A percentile compares a stretch with the other conserved stretches of the same genome.
phyloP scores from a whole-genome alignment of 2,113 vertebrate genomes.

The Burhinus bistriatus region DNA sequence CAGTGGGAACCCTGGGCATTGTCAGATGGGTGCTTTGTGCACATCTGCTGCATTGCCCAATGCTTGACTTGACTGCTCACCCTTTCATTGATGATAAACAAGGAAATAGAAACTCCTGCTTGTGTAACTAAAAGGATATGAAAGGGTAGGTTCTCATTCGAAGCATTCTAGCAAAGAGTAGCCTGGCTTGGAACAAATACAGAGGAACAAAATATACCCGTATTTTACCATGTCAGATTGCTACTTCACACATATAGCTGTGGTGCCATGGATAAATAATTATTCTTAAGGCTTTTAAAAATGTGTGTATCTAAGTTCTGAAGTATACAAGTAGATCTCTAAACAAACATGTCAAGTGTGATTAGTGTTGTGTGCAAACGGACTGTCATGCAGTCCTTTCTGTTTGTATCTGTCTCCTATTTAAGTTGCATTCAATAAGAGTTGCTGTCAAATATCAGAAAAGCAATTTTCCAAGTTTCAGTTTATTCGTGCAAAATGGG shows the following conservation, averaged over 20 bases:
- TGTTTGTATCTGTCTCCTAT: neutral
- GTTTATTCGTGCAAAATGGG: neutral
- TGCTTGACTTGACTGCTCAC: constrained; percentile 70
- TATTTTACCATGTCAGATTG: neutral
- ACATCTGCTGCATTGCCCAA: constrained; percentile 67
- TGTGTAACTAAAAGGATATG: constrained; percentile 66
- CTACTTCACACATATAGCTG: neutral
- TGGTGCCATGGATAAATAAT: neutral
- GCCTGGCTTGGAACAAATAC: neutral
- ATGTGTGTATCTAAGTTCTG: neutral
- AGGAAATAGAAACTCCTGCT: constrained; percentile 60
- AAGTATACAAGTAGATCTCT: neutral
- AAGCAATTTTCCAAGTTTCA: neutral
- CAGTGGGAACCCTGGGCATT: constrained; percentile 66
- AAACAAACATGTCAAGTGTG: neutral
- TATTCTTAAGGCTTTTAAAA: neutral
- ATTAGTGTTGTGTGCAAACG: neutral
- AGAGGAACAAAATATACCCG: neutral
- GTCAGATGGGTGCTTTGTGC: constrained; percentile 70
- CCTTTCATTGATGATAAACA: constrained; percentile 63
- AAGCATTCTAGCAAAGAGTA: neutral
- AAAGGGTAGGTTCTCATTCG: neutral
- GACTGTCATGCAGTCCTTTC: neutral
- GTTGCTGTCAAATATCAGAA: neutral
- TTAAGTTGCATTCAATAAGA: neutral